These are phyloP conservation scores for Lithophane ornitopus DNA, from an alignment of 2,888 invertebrate species.

Conservation along the genomic window DNA sequence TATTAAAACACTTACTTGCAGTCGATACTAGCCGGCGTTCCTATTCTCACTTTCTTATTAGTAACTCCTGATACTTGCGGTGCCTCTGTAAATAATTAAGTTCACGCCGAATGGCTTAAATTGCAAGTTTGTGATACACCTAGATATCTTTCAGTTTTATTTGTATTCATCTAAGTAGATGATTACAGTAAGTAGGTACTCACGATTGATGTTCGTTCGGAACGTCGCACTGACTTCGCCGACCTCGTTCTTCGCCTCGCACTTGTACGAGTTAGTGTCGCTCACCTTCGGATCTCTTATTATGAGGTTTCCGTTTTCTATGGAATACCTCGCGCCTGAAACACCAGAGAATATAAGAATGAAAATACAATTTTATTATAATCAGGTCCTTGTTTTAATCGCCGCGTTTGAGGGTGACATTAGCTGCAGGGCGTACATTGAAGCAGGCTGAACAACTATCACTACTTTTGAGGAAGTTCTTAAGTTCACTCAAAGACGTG, in stretches of 20 bases:
- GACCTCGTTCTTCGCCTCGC: conserved; percentile 44
- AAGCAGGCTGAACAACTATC: too few relatives aligned
- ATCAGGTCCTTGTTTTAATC: too few relatives aligned
- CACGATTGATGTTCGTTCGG: neutral
- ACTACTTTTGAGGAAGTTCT: too few relatives aligned
- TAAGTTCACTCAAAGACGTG: neutral
- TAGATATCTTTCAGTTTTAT: too few relatives aligned
- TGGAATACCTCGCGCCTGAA: conserved; percentile 46
- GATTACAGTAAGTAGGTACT: neutral
- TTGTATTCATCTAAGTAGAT: neutral
- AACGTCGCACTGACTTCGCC: conserved; percentile 32
- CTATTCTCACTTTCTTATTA: conserved; percentile 22
- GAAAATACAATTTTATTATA: neutral
- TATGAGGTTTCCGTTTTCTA: conserved; percentile 37
- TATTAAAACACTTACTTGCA: conserved; percentile 50
- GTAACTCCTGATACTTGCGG: conserved; percentile 30
- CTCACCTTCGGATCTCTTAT: conserved; percentile 41
- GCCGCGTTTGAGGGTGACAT: too few relatives aligned
- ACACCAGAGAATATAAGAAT: neutral
- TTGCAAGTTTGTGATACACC: neutral
- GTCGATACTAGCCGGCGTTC: conserved; percentile 16
- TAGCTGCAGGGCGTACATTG: too few relatives aligned
- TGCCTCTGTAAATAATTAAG: neutral
- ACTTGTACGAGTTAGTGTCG: conserved; percentile 46
- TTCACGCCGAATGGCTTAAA: neutral